Conservation (phyloP, 2,113 vertebrate genomes). For the Indri indri region DNA sequence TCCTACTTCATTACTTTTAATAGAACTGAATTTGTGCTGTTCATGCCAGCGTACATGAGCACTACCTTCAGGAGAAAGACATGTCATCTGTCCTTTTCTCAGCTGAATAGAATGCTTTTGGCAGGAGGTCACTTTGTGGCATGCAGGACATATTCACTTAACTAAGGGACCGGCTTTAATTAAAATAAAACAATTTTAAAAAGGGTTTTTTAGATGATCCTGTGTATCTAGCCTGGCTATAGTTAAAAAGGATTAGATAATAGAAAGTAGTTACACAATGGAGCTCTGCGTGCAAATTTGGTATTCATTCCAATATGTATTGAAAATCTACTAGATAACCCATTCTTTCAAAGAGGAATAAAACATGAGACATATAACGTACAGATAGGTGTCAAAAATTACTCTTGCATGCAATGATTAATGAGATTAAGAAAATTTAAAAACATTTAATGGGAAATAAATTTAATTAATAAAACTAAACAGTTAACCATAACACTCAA, state of each 20-base stretch:
- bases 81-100: not conserved
- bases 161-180: not conserved
- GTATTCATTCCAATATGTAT: not conserved
- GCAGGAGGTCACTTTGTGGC: not conserved
- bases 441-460: not conserved
- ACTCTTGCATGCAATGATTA: not conserved
- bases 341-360: not conserved
- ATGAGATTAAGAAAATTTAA: not conserved
- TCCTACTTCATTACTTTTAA: conserved; percentile 47
- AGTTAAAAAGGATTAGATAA: not conserved
- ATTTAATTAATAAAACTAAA: not conserved
- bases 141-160: not conserved
- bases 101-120: not conserved
- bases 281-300: not conserved
- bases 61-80: not conserved
- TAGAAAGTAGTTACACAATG: not conserved
- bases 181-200: conserved; percentile 11
- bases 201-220: conserved; percentile 1
- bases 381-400: not conserved
- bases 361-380: not conserved
- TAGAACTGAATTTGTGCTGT: conserved; percentile 35
- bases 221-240: not conserved
- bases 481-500: not conserved
- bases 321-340: not conserved
- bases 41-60: not conserved